Conservation (phyloP, 1,140 invertebrate species). For the Littorina saxatilis region DNA sequence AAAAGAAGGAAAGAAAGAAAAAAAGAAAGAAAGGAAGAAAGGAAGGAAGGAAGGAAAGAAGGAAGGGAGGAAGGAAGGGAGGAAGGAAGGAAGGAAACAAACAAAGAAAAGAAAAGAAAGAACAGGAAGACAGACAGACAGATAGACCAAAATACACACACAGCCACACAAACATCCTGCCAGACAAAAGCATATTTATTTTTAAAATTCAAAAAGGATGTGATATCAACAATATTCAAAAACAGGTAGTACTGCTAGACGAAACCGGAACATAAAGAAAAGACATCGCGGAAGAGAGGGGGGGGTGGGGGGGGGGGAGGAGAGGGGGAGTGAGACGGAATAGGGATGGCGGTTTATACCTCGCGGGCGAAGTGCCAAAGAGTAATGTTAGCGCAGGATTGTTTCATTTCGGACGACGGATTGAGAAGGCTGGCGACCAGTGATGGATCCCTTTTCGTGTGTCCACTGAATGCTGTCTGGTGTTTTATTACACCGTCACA, state of each 20-base stretch:
- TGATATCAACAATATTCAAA: no score
- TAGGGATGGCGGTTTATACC: no score
- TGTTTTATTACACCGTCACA: neutral
- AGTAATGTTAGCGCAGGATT: neutral
- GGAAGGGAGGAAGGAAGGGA: neutral
- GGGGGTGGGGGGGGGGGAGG: neutral
- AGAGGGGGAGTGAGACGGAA: neutral
- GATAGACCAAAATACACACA: neutral
- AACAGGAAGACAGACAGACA: neutral
- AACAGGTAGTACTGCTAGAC: no score
- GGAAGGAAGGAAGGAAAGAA: neutral
- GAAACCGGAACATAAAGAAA: slow-evolving; percentile 3
- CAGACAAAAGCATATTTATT: no score
- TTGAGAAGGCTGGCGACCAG: neutral
- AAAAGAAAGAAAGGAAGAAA: slow-evolving; percentile 12
- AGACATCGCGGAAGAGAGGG: neutral
- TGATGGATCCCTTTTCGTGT: neutral
- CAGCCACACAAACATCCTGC: neutral
- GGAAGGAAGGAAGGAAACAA: neutral
- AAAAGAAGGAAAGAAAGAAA: slow-evolving; percentile 8
- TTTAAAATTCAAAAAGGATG: no score
- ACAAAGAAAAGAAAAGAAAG: neutral
- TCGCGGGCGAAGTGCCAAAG: neutral
- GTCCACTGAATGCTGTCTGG: no score
- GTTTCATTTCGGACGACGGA: neutral